phyloP scores from a whole-genome alignment of 2,888 invertebrate genomes.

The Gymnosoma rotundatum region DNA sequence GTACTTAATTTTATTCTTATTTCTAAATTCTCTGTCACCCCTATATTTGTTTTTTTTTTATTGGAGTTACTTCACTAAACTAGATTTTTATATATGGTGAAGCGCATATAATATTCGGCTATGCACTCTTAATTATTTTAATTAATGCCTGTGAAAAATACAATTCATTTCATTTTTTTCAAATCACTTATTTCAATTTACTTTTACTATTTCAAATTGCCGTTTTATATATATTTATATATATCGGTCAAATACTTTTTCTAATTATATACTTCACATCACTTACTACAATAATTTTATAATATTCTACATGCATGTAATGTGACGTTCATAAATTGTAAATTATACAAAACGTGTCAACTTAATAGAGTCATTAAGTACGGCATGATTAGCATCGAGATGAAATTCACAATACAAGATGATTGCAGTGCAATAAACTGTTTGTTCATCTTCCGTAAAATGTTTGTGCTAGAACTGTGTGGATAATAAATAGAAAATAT shows the following conservation, averaged over 20 bases:
- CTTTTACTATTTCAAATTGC: neutral
- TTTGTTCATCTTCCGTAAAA: constrained; percentile 44
- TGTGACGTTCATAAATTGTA: constrained; percentile 18
- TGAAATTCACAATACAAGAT: constrained; percentile 12
- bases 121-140: too few relatives aligned
- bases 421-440: constrained; percentile 23
- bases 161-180: too few relatives aligned
- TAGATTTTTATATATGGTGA: too few relatives aligned
- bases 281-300: neutral
- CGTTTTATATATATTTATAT: neutral
- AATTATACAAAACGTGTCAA: constrained; percentile 42
- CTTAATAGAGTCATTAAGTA: constrained; percentile 38
- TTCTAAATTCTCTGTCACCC: too few relatives aligned
- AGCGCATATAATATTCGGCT: too few relatives aligned
- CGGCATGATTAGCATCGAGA: constrained; percentile 29
- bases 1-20: too few relatives aligned
- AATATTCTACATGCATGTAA: neutral
- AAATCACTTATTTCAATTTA: neutral
- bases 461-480: neutral
- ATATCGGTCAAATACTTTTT: constrained; percentile 11
- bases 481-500: too few relatives aligned
- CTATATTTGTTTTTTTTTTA: too few relatives aligned
- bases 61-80: too few relatives aligned
- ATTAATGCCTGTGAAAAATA: too few relatives aligned
- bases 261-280: neutral